Evolutionary conservation across 1,140 invertebrate genomes (phyloP), one percentile per base, ranked within the genome.

Genomic region (Tyrophagus putrescentiae): DNA sequence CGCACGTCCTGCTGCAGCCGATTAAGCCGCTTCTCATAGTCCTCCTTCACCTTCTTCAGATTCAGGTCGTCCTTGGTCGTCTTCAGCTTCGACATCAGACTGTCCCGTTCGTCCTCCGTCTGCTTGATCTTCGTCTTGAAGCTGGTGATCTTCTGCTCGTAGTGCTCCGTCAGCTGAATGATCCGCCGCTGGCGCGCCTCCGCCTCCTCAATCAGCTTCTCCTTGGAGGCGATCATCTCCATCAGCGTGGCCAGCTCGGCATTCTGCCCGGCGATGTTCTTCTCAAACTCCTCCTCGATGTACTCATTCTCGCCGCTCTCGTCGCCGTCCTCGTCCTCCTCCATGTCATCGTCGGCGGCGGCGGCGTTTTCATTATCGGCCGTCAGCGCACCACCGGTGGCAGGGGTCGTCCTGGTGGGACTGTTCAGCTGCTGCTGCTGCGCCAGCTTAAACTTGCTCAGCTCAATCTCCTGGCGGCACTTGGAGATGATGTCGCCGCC

Each of bases 31-130:
- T 81, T 80, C 68, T 96, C 90, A 74, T 94, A 98, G 63, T 96
- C 87, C 32, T 88, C 83, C 64, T 83, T 83, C 11, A 96, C 78
- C 68, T 87, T 87, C 65, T 87, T 85, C 4, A 85, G 77, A 65
- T 68, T 64, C 48, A 61, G 53, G 60, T 66, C 39, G 33, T 63
- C 59, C 62, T 68, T 61, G 66, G 65, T 65, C 66, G 66, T 57
- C 34, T 54, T 64, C 4, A 76, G 65, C 61, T 69, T 73, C 0
- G 83, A 76, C n/a, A 95, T 72, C 0, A 95, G 84, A 70, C 88
- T 88, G 72, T 98, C 93, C 45, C 91, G 76, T 74, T 98, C 94
- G 52, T 86, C 81, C 71, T 94, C 85, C 0, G 91, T 96, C 62
- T 84, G 83, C 63, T 79, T 80, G 48, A 97, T 98, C 67, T 84